Conservation (phyloP, 1,140 invertebrate species). For the Ceratitis capitata region DNA sequence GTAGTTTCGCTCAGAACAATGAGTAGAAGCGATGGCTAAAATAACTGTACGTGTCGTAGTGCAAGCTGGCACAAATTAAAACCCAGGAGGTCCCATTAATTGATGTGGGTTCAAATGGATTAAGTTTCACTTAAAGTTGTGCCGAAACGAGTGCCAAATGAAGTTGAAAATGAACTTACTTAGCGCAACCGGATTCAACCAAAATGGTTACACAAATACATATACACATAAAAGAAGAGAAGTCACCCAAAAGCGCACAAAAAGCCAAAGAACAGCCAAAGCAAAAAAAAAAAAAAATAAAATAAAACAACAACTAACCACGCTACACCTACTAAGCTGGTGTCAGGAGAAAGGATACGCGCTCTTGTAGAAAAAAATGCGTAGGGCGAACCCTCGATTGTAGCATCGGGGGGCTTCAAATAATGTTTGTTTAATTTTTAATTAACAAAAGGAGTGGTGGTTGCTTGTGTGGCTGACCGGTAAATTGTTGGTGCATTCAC, state of each 20-base stretch:
- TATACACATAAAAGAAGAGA: neutral
- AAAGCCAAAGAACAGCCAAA: neutral
- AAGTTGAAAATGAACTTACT: slow-evolving; percentile 21
- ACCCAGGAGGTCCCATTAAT: neutral
- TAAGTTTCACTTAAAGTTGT: neutral
- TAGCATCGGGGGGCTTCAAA: neutral
- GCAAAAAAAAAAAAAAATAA: neutral
- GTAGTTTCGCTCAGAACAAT: no score
- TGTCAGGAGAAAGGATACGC: neutral
- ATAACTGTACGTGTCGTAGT: neutral
- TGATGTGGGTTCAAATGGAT: neutral
- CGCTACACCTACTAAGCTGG: neutral
- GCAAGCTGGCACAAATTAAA: neutral
- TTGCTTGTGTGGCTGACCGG: neutral
- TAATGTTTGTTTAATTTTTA: slow-evolving; percentile 37
- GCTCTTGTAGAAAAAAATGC: neutral
- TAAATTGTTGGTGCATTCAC: neutral
- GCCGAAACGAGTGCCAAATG: slow-evolving; percentile 3
- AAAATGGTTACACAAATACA: neutral
- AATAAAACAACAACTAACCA: no score
- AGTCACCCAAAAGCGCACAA: neutral
- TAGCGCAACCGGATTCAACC: neutral
- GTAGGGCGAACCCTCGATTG: neutral
- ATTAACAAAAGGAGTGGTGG: slow-evolving; percentile 31
- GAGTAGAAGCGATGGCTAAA: neutral